These are phyloP conservation scores for Nomada lathburiana DNA, from an alignment of 2,888 invertebrate species.

Conservation along the genomic window DNA sequence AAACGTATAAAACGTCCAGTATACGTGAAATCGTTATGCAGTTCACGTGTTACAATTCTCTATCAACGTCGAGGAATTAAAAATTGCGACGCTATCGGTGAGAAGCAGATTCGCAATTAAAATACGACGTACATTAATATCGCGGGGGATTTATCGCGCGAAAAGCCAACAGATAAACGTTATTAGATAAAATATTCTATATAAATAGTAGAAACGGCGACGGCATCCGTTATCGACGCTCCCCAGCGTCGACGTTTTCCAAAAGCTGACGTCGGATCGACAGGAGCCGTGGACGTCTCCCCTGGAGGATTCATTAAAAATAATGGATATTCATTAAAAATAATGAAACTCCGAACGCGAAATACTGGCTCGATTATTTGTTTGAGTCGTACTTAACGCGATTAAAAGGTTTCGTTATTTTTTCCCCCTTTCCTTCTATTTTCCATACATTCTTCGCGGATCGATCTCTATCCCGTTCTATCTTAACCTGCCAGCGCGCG, in stretches of 20 bases:
- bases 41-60: too few relatives aligned
- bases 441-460: conserved; percentile 1
- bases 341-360: conserved; percentile 59
- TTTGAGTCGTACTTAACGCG: conserved; percentile 56
- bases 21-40: too few relatives aligned
- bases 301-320: conserved; percentile 60
- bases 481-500: conserved; percentile 16
- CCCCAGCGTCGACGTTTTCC: conserved; percentile 42
- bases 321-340: conserved; percentile 67
- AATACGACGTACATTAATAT: conserved; percentile 26
- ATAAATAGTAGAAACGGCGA: conserved; percentile 12
- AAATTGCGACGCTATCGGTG: neutral
- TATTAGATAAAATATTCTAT: conserved; percentile 36
- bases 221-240: conserved; percentile 58
- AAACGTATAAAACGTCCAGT: too few relatives aligned
- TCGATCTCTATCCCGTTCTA: conserved; percentile 21
- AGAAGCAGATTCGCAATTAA: conserved; percentile 11
- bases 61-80: neutral
- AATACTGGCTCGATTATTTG: conserved; percentile 61
- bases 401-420: conserved; percentile 56
- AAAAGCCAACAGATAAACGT: conserved; percentile 57
- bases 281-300: conserved; percentile 31
- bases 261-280: conserved; percentile 45
- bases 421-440: neutral
- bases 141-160: conserved; percentile 54